Base-by-base conservation (phyloP, 2,888 invertebrate genomes). In the Octonoba sinensis region DNA sequence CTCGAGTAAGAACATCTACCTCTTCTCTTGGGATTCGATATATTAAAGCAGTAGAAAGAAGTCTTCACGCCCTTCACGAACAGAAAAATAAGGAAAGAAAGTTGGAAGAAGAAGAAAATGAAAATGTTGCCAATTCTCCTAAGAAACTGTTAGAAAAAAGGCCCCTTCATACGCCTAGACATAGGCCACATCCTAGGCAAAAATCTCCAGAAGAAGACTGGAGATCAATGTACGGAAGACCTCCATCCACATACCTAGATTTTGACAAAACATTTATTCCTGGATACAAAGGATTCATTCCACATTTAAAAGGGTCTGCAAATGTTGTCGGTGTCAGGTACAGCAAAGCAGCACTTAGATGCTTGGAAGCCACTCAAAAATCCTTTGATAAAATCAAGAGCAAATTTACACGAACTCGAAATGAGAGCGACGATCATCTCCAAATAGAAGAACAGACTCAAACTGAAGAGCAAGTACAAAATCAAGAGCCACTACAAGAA, bases 11-110 rank as follows among this genome's bases (percentile, higher is more conserved):
- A 51, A 82, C 76, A 27, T 83, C 83, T 15, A 74, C 83, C n/a
- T 83, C 83, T n/a, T 72, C 77, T 8, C 22, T 83, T n/a, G 83
- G 83, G 6, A 83, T 83, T 16, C 67, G 77, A 12, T 83, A 82
- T 47, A 82, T 76, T 16, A 82, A 82, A 47, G 82, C 82, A 12
- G 82, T 76, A 6, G 82, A 82, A 24, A 82, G 56, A 60, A 76
- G 76, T 44, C 66, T 76, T 8, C 66, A 82, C 27, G 71, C 71
- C 22, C 57, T 82, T 1, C 82, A 82, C 8, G 76, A 75, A 16
- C 82, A 82, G 51, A 62, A 69, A 22, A 46, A 82, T 0, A 4
- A 12, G 2, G 27, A 59, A n/a, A 62, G 51, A n/a, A 44, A 20
- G 15, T 12, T n/a, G 1, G 73, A 64, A 13, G 64, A 49, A 13